A percentile compares a stretch with the other conserved stretches of the same genome.
Evolutionary conservation across 2,888 invertebrate species (phyloP).

Genomic region (Crepidodera aurea): DNA sequence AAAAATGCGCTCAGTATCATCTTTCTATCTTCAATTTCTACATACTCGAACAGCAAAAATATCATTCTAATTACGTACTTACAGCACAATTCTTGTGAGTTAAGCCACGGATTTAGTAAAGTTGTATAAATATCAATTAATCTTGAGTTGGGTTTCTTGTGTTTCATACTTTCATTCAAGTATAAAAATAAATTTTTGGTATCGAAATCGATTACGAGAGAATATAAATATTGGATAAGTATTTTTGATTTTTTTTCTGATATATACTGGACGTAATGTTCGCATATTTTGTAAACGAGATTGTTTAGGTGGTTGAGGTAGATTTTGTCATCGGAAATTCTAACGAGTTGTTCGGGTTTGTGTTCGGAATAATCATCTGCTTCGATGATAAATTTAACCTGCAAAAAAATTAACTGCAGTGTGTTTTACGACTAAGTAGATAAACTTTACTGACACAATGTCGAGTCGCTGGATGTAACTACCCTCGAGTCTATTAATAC

Average conservation of each 20-base stretch:
- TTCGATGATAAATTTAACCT: conserved; percentile 32
- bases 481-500: too few species aligned
- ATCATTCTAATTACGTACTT: conserved; percentile 69
- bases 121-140: conserved; percentile 50
- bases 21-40: conserved; percentile 65
- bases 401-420: conserved; percentile 10
- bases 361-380: conserved; percentile 33
- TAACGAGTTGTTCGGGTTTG: conserved; percentile 15
- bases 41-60: conserved; percentile 68
- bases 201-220: conserved; percentile 67
- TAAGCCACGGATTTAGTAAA: conserved; percentile 62
- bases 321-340: conserved; percentile 42
- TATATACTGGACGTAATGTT: conserved; percentile 67
- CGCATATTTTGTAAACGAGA: conserved; percentile 62
- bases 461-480: too few species aligned
- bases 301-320: conserved; percentile 63
- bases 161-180: conserved; percentile 55
- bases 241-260: conserved; percentile 59
- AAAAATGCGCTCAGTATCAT: conserved; percentile 66
- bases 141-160: conserved; percentile 40
- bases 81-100: conserved; percentile 63
- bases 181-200: conserved; percentile 63
- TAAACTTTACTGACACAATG: too few species aligned
- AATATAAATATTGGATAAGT: conserved; percentile 65
- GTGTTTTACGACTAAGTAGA: too few species aligned